Evolutionary conservation across 2,888 invertebrate species (phyloP).

Genomic region (Trachelus tabidus): DNA sequence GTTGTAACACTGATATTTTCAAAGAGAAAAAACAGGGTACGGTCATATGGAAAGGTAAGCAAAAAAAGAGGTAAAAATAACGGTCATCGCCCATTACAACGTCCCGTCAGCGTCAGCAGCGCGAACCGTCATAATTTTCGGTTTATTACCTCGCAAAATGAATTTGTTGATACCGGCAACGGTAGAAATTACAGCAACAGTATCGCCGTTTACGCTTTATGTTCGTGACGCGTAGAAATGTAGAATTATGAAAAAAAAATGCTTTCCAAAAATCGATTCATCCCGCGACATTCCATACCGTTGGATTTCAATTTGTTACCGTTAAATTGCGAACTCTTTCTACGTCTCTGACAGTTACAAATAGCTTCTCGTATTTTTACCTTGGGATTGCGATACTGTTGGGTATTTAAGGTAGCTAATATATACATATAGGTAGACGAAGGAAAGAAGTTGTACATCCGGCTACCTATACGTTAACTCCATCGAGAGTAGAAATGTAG

Average conservation of each 20-base stretch:
- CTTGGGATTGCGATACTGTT: not conserved
- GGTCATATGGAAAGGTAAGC: not conserved
- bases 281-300: not conserved
- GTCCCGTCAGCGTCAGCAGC: slow-evolving; percentile 21
- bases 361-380: not conserved
- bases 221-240: not conserved
- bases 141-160: slow-evolving; percentile 35
- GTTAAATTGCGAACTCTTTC: not conserved
- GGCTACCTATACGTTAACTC: not conserved
- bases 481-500: not conserved
- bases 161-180: slow-evolving; percentile 21
- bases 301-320: not conserved
- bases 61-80: not conserved
- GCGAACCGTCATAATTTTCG: slow-evolving; percentile 34
- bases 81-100: slow-evolving; percentile 24
- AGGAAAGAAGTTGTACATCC: not conserved
- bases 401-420: not conserved
- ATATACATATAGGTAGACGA: not conserved
- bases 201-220: not conserved
- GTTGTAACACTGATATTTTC: not conserved
- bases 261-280: not conserved
- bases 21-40: not conserved
- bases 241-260: not conserved
- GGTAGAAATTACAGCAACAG: not conserved
- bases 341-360: not conserved